Percentiles rank a stretch among this genome's conserved stretches.
Evolutionary conservation across 2,113 vertebrate genomes (phyloP).

Genomic region (Myanophis thanlyinensis): DNA sequence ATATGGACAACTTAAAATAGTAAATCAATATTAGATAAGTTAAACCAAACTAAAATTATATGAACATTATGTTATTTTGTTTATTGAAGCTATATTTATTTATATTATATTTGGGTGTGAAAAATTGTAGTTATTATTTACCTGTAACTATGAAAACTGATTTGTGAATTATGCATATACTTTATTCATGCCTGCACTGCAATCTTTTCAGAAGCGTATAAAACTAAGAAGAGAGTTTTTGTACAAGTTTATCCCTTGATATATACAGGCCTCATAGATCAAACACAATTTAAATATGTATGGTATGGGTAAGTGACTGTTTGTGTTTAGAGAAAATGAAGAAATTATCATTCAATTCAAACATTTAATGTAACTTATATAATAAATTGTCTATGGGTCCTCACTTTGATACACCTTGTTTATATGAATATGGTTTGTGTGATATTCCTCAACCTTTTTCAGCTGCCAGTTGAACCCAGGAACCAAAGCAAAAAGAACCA

Average conservation of each 20-base stretch:
- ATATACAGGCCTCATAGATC: background rate
- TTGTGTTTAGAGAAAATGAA: background rate
- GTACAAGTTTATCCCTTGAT: background rate
- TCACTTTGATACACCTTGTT: background rate
- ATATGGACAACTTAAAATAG: background rate
- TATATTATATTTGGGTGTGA: background rate
- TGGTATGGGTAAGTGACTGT: background rate
- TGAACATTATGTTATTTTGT: background rate
- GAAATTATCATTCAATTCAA: background rate
- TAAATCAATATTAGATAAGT: background rate
- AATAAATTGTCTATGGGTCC: background rate
- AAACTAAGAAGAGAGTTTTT: background rate
- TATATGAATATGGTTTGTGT: background rate
- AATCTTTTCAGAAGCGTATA: background rate
- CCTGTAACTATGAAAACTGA: background rate
- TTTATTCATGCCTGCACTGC: background rate
- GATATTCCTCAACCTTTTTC: background rate
- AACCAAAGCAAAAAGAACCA: background rate
- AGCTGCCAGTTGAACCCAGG: background rate
- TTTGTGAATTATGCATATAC: background rate
- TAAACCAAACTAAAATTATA: background rate
- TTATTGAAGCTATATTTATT: background rate
- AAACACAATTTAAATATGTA: background rate
- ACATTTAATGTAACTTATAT: background rate
- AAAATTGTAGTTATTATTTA: background rate